Conservation (phyloP, 2,797 vertebrate genomes). For the Trachops cirrhosus region DNA sequence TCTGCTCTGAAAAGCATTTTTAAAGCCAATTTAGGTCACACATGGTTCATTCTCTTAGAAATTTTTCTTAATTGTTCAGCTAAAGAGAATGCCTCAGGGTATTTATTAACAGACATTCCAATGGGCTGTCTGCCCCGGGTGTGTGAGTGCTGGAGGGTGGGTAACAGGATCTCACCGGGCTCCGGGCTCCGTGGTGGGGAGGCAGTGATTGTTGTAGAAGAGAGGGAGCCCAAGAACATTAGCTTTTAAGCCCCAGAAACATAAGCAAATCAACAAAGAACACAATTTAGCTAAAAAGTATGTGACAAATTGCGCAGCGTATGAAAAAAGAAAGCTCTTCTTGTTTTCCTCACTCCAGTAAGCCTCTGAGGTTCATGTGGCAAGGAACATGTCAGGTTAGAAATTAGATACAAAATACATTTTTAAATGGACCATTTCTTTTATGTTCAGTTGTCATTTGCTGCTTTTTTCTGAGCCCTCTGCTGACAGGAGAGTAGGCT, state of each 20-base stretch:
- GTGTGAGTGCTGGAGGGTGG: neutral
- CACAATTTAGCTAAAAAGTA: slow-evolving; percentile 43
- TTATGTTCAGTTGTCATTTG: slow-evolving; percentile 31
- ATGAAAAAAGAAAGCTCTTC: slow-evolving; percentile 42
- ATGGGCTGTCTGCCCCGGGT: slow-evolving; percentile 59
- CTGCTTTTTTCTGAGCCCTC: neutral
- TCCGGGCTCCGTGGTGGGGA: neutral
- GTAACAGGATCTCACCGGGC: neutral
- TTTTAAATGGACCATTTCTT: slow-evolving; percentile 46
- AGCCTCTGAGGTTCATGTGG: slow-evolving; percentile 18
- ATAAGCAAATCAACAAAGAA: slow-evolving; percentile 50
- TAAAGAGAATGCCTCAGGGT: slow-evolving; percentile 67
- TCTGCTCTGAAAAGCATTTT: slow-evolving; percentile 79
- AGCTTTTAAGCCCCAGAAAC: slow-evolving; percentile 50
- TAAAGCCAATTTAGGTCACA: slow-evolving; percentile 81
- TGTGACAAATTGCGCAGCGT: neutral
- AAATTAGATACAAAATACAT: slow-evolving; percentile 34
- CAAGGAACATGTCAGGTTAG: neutral
- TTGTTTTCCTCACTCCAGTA: slow-evolving; percentile 50
- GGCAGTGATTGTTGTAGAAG: neutral
- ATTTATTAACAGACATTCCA: slow-evolving; percentile 70
- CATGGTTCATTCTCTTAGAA: slow-evolving; percentile 78
- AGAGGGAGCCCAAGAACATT: neutral
- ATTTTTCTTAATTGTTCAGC: slow-evolving; percentile 79
- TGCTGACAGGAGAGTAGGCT: neutral